Base-by-base conservation (phyloP, 2,797 vertebrate genomes). In the Neopelma chrysocephalum region DNA sequence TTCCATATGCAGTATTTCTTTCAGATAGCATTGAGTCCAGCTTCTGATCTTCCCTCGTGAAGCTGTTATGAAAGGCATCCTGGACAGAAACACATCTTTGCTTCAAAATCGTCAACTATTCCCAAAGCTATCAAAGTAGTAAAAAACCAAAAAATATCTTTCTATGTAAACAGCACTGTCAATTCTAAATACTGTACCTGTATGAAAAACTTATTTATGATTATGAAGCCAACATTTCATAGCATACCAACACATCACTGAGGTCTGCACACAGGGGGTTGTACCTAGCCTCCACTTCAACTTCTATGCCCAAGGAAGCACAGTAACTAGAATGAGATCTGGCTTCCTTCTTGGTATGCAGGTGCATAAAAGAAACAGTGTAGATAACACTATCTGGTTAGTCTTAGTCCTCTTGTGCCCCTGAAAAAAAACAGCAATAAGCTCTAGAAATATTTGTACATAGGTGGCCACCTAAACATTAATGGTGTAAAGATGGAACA, bases 321-420 rank as follows among this genome's bases (percentile, higher is more conserved):
- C 60, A 54, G 7, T 12, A 61, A 57, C 9, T 26, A 79, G 11
- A 82, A 89, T 53, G 17, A 15, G 78, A 71, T 54, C 82, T 77
- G 50, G 43, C 61, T 89, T 78, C 32, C 38, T 50, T 54, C 36
- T 51, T 21, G 10, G 56, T 75, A 77, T 19, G 38, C 27, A 61
- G 27, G 1, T 83, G 8, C 47, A 68, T 11, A 81, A 65, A 89
- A 92, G 45, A 85, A 85, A 84, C 23, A 48, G 29, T 9, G 42
- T 10, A 95, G 80, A 72, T 76, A 93, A 94, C 54, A 40, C 17
- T 36, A 90, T 73, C 77, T 96, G 36, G 31, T 79, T 90, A 73
- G 62, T 45, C 36, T 94, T 84, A 93, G 62, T 32, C 10, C 36
- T 69, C 61, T 22, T 32, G 36, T 17, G 32, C 70, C 51, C 73